Evolutionary conservation across 2,888 invertebrate genomes (phyloP).

Genomic region (Cerastis rubricosa): DNA sequence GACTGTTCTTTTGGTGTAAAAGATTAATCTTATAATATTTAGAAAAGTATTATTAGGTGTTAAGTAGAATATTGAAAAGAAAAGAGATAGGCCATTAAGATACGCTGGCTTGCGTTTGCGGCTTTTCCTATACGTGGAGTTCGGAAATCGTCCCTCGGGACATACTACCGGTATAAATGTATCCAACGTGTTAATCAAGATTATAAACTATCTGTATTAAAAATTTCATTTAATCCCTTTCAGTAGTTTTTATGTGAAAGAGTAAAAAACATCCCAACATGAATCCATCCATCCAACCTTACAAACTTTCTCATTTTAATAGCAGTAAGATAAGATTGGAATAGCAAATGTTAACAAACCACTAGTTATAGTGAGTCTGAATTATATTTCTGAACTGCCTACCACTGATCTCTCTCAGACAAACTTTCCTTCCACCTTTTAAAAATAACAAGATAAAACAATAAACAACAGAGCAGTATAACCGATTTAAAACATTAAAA

Average conservation of each 20-base stretch:
- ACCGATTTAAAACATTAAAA: constrained; percentile 51
- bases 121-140: neutral
- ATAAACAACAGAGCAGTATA: constrained; percentile 31
- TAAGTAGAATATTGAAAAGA: neutral
- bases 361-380: neutral
- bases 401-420: neutral
- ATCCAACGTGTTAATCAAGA: neutral
- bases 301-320: neutral
- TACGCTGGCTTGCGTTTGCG: neutral
- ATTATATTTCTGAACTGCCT: neutral
- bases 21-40: neutral
- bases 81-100: neutral
- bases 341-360: neutral
- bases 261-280: neutral
- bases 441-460: constrained; percentile 18
- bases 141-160: neutral
- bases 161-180: neutral
- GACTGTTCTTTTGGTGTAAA: neutral
- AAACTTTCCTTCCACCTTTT: neutral
- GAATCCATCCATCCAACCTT: neutral
- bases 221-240: neutral
- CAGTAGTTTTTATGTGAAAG: neutral
- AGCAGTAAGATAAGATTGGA: neutral
- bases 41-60: neutral
- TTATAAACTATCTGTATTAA: neutral